phyloP scores from a whole-genome alignment of 2,797 vertebrate species.

The Acipenser oxyrinchus region DNA sequence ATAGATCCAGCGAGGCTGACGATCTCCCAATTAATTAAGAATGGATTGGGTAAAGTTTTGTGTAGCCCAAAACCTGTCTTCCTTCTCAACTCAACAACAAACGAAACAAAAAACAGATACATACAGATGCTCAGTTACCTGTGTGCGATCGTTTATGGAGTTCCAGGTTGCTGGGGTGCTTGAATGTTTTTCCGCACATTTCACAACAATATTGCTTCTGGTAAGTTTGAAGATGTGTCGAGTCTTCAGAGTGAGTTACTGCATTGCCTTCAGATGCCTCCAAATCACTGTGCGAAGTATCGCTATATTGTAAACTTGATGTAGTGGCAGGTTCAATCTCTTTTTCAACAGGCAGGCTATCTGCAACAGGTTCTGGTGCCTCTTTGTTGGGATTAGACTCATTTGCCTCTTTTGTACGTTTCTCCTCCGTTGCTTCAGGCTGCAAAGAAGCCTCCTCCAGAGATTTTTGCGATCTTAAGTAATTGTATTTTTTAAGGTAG shows the following conservation, averaged over 20 bases:
- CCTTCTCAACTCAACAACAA: too few relatives aligned
- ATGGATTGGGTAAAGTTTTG: too few relatives aligned
- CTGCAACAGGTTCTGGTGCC: constrained; percentile 11
- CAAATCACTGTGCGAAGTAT: constrained; percentile 22
- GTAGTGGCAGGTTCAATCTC: constrained; percentile 22
- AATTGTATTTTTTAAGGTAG: constrained; percentile 88
- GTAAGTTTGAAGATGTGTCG: constrained; percentile 39
- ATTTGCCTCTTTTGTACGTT: constrained; percentile 11
- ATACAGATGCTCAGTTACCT: constrained; percentile 52
- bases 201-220: constrained; percentile 81
- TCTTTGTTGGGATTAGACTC: neutral
- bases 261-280: constrained; percentile 32
- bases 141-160: constrained; percentile 94
- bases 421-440: constrained; percentile 11
- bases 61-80: too few relatives aligned
- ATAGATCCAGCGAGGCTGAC: too few relatives aligned
- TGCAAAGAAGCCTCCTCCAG: constrained; percentile 48
- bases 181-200: constrained; percentile 87
- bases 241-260: constrained; percentile 34
- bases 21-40: too few relatives aligned
- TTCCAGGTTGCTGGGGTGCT: constrained; percentile 95
- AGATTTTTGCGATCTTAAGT: constrained; percentile 74
- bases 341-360: constrained; percentile 8
- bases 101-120: too few relatives aligned
- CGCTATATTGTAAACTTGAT: neutral